A percentile compares a stretch with the other conserved stretches of the same genome.
These are phyloP conservation scores for Autographa gamma DNA, from an alignment of 2,888 invertebrate genomes.

Conservation along the genomic window DNA sequence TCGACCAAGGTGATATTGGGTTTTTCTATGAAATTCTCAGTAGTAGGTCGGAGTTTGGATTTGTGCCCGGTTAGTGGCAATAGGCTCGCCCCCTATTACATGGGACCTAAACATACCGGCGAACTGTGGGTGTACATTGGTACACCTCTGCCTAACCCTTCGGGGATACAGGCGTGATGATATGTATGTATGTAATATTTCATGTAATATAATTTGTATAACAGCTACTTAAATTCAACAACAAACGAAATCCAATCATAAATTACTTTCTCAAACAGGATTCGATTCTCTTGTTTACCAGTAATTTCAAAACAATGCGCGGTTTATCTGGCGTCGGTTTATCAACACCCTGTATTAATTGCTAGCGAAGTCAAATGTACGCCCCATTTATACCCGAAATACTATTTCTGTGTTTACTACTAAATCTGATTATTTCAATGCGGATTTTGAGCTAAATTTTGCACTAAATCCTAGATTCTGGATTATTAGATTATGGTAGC, in stretches of 20 bases:
- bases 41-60: too few relatives aligned
- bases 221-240: neutral
- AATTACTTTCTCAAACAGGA: neutral
- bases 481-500: conserved; percentile 14
- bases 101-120: too few relatives aligned
- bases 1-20: too few relatives aligned
- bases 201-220: too few relatives aligned
- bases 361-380: neutral
- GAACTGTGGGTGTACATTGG: too few relatives aligned
- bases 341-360: conserved; percentile 39
- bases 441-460: conserved; percentile 36
- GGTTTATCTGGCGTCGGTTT: conserved; percentile 9
- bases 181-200: too few relatives aligned
- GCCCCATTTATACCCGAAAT: conserved; percentile 25
- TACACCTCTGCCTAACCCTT: too few relatives aligned
- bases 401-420: conserved; percentile 16
- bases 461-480: conserved; percentile 22
- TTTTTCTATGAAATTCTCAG: too few relatives aligned
- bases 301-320: conserved; percentile 13
- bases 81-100: too few relatives aligned
- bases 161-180: too few relatives aligned
- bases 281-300: neutral
- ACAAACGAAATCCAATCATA: neutral
- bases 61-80: too few relatives aligned
- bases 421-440: conserved; percentile 22